These are phyloP conservation scores for Drosophila bocqueti DNA, from an alignment of 1,140 invertebrate species.

Conservation along the genomic window DNA sequence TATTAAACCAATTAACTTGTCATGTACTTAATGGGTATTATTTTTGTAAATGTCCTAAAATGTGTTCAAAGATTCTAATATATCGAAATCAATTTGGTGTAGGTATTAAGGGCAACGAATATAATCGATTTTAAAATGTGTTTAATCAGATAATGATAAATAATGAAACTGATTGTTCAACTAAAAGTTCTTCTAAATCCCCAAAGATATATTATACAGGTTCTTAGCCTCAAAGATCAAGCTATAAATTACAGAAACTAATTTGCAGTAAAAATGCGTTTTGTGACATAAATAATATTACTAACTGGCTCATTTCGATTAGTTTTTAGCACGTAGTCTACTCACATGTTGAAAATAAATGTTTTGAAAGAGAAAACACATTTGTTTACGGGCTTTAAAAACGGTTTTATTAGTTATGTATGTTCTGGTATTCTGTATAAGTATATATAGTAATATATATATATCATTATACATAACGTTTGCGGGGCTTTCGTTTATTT, in stretches of 20 bases:
- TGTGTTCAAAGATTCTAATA: slow-evolving; percentile 1
- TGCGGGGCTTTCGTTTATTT: slow-evolving; percentile 47
- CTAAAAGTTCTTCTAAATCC: neutral
- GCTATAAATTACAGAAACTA: neutral
- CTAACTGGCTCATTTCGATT: slow-evolving; percentile 6
- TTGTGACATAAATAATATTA: neutral
- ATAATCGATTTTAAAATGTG: neutral
- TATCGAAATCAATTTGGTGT: neutral
- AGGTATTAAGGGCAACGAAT: neutral
- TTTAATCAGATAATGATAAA: neutral
- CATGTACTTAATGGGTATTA: slow-evolving; percentile 28
- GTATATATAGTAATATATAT: slow-evolving; percentile 50
- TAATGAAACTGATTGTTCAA: neutral
- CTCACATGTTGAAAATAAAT: slow-evolving; percentile 47
- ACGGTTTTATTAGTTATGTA: slow-evolving; percentile 79
- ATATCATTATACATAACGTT: slow-evolving; percentile 53
- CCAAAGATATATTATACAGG: neutral
- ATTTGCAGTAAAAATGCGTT: neutral
- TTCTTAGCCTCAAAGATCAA: neutral
- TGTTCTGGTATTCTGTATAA: slow-evolving; percentile 62
- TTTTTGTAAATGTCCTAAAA: slow-evolving; percentile 1
- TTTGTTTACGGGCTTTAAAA: slow-evolving; percentile 67
- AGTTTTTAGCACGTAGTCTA: slow-evolving; percentile 24
- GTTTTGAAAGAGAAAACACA: slow-evolving; percentile 5
- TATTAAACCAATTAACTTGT: neutral